Evolutionary conservation across 2,888 invertebrate species (phyloP).

Genomic region (Scrobipalpa atriplicella): DNA sequence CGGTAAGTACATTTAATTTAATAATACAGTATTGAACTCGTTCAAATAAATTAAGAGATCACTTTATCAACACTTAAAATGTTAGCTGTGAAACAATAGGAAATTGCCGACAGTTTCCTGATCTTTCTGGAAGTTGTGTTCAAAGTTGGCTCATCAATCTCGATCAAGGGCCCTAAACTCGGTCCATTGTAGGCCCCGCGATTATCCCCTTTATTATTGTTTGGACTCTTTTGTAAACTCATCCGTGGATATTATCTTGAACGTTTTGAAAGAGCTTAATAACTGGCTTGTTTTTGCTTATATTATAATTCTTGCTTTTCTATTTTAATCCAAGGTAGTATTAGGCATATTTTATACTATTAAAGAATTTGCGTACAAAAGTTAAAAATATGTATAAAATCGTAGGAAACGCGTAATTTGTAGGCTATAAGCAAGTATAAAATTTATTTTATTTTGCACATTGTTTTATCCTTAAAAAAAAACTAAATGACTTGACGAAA

Average conservation of each 20-base stretch:
- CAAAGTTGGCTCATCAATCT: conserved; percentile 48
- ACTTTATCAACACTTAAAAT: conserved; percentile 24
- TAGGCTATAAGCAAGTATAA: no score
- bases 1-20: no score
- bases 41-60: conserved; percentile 20
- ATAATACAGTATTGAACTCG: no score
- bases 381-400: no score
- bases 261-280: not conserved
- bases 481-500: no score
- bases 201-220: conserved; percentile 45
- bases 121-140: conserved; percentile 31
- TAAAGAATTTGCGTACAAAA: no score
- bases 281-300: conserved; percentile 3
- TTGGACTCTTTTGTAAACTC: conserved; percentile 44
- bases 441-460: no score
- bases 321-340: not conserved
- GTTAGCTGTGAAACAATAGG: conserved; percentile 26
- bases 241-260: conserved; percentile 34
- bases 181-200: conserved; percentile 42
- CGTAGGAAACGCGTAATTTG: no score
- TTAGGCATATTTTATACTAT: no score
- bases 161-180: conserved; percentile 47
- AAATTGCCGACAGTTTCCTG: conserved; percentile 25
- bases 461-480: no score
- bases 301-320: not conserved